Base-by-base conservation (phyloP, 2,888 invertebrate species). In the Thymelicus acteon region DNA sequence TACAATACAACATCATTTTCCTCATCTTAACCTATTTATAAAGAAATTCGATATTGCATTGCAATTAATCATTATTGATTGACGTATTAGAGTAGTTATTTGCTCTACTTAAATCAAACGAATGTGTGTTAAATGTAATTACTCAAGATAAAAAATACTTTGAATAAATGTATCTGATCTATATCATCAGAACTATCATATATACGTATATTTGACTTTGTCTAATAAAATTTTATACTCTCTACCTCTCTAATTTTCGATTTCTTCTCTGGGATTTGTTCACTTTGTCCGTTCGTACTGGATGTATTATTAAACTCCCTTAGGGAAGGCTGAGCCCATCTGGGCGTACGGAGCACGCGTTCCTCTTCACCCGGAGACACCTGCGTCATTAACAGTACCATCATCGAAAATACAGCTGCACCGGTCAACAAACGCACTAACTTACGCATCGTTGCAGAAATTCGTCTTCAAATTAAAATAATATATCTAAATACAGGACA, bases 361-460 rank as follows among this genome's bases (percentile, higher is more conserved):
- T 62, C 70, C 31, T 70, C 67, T 40, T 6, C 31, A 81, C 49
- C 60, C 82, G 80, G 31, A 40, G 83, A 80, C 31, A 82, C 65
- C 19, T 76, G 74, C 19, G 81, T 70, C 62, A 90, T 58, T 48
- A 90, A 63, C 7, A 87, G 15, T 75, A 85, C 76, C 31, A 76
- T 79, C 48, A 78, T 37, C 7, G 76, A 75, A 54, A 87, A 83
- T 7, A 76, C 73, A 10, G 83, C 73, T 7, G 78, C 83, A 7
- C 79, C 75, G 5, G 80, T 71, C 12, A 80, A 60, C 15, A 85
- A 79, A 66, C 89, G 86, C 24, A 82, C 71, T 10, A 80, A 61
- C 72, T 80, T 75, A 75, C 86, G 87, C 90, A 90, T 90, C 73
- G 37, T 37, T 60, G 19, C 57, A 19, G 4, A 57, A 19, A 37